A percentile compares a stretch with the other conserved stretches of the same genome.
Conservation (phyloP, 2,113 vertebrate genomes). For the Illadopsis cleaveri region DNA sequence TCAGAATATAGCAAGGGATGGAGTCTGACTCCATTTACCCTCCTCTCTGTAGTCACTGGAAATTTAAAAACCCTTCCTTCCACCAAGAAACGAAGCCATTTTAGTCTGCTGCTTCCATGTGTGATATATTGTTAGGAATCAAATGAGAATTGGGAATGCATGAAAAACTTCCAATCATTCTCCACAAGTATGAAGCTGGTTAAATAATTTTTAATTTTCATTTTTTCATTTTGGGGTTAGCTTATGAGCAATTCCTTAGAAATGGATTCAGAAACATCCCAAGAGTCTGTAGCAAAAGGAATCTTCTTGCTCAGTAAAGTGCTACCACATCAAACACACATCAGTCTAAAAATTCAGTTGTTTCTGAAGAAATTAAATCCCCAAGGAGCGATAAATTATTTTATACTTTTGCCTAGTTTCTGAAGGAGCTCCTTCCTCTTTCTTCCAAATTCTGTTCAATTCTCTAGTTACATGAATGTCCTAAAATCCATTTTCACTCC, state of each 20-base stretch:
- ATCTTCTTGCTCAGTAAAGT: not conserved
- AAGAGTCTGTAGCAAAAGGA: not conserved
- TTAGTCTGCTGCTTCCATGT: not conserved
- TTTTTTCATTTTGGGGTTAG: not conserved
- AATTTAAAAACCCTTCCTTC: not conserved
- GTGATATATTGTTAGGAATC: not conserved
- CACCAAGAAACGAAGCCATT: not conserved
- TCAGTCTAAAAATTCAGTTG: not conserved
- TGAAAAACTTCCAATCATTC: not conserved
- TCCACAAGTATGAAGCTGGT: not conserved
- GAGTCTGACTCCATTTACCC: not conserved
- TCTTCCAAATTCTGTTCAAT: not conserved
- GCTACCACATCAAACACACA: not conserved
- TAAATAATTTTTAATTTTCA: not conserved
- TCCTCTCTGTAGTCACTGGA: not conserved
- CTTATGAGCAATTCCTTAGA: not conserved
- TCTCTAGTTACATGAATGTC: not conserved
- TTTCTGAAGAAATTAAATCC: not conserved
- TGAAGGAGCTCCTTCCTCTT: not conserved
- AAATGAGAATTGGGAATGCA: not conserved
- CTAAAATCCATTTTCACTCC: not conserved
- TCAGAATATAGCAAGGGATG: not conserved
- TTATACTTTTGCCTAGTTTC: not conserved
- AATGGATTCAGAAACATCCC: not conserved
- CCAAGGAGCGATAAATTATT: not conserved